Base-by-base conservation (phyloP, 2,797 vertebrate species). In the Typhlichthys eigenmanni region DNA sequence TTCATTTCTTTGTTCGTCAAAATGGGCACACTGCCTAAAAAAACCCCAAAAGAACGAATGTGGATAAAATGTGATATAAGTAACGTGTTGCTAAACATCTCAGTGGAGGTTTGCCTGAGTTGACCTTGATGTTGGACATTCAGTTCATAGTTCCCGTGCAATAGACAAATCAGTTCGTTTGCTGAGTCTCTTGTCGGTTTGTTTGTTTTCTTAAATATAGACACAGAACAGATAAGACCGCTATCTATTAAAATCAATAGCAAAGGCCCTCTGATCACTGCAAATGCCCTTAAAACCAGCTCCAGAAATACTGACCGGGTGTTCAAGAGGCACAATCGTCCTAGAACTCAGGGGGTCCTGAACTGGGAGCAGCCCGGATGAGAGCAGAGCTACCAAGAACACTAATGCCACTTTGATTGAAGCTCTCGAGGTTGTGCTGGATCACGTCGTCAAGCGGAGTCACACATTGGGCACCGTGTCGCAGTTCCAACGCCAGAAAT, bases 91-190 rank as follows among this genome's bases (percentile, higher is more conserved):
- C 51, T 69, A 9, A 12, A 38, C 49, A 38, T 82, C 80, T 82
- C 75, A 65, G 75, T 72, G 74, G 82, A 75, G 59, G 55, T 82
- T 84, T 54, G 86, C 87, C 89, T 90, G 91, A 91, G 88, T 86
- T 84, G 66, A 75, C 79, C 80, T 87, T 45, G 80, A 85, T 62
- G 75, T 66, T 81, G 17, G 2, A 75, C 83, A 77, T 83, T 88
- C 81, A 67, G 63, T 13, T 53, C 56, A 64, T 61, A 57, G 56
- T 67, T 66, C 58, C 63, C 14, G 13, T 2, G 47, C 67, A 13
- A 19, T 17, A 4, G 24, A 9, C 56, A 0, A n/a, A 47, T 69
- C 66, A 24, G 55, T 47, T 74, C 8, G 52, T 57, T 62, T 55
- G 16, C 17, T 8, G 54, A 64, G 60, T 64, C 65, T 54, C 50